Conservation (phyloP, 2,888 invertebrate genomes). For the Zaprionus obscuricornis region DNA sequence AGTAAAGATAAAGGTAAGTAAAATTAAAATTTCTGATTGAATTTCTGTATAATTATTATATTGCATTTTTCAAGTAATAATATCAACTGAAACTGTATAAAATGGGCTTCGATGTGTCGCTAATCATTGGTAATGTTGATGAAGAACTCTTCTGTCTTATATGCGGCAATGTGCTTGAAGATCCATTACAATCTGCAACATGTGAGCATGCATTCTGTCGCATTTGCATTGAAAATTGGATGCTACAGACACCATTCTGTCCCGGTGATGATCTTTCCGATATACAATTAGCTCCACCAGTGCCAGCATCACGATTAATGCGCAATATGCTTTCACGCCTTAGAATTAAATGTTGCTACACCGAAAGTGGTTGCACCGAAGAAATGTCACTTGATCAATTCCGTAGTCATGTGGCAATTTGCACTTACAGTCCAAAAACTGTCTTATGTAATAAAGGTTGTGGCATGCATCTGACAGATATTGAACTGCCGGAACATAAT, state of each 20-base stretch:
- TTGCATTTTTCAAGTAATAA: too few relatives aligned
- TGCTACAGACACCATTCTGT: slow-evolving; percentile 52
- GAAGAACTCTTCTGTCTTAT: slow-evolving; percentile 65
- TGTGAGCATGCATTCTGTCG: slow-evolving; percentile 63
- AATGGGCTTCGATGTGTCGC: slow-evolving; percentile 58
- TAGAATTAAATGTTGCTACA: slow-evolving; percentile 52
- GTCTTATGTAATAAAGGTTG: slow-evolving; percentile 47
- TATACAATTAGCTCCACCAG: slow-evolving; percentile 27
- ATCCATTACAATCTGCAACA: slow-evolving; percentile 52
- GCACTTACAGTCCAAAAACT: slow-evolving; percentile 51
- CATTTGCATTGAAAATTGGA: slow-evolving; percentile 59
- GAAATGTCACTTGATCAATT: slow-evolving; percentile 35
- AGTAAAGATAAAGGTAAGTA: too few relatives aligned
- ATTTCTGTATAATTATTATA: too few relatives aligned
- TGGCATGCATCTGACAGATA: slow-evolving; percentile 59
- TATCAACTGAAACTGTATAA: too few relatives aligned
- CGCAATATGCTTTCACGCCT: slow-evolving; percentile 59
- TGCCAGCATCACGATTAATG: slow-evolving; percentile 55
- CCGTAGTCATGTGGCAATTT: slow-evolving; percentile 43
- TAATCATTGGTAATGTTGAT: slow-evolving; percentile 57
- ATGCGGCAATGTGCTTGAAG: slow-evolving; percentile 59
- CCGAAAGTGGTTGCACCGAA: slow-evolving; percentile 38
- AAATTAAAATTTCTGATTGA: too few relatives aligned
- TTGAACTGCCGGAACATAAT: slow-evolving; percentile 52
- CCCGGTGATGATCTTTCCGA: slow-evolving; percentile 60